Conservation (phyloP, 2,888 invertebrate species). For the Chloromyia formosa region DNA sequence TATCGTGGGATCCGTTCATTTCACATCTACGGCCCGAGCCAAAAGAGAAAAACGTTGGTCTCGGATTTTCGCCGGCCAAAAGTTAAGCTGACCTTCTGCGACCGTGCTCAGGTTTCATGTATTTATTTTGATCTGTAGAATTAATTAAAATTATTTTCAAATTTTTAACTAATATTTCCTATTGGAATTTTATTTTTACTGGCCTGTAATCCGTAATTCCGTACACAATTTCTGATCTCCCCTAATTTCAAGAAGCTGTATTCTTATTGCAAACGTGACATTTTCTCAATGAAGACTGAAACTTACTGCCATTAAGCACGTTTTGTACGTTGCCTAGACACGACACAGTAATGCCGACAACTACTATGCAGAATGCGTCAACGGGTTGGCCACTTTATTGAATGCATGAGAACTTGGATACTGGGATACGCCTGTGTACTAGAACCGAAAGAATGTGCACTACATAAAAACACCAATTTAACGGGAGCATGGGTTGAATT, state of each 20-base stretch:
- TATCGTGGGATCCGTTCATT: too few relatives aligned
- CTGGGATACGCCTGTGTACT: neutral
- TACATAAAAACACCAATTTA: slow-evolving; percentile 20
- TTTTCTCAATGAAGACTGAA: slow-evolving; percentile 31
- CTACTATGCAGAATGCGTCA: neutral
- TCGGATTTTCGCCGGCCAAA: too few relatives aligned
- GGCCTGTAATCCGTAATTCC: too few relatives aligned
- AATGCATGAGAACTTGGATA: slow-evolving; percentile 9
- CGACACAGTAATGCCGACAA: slow-evolving; percentile 4
- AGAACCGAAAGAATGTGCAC: slow-evolving; percentile 14
- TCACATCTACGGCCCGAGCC: too few relatives aligned
- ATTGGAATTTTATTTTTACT: too few relatives aligned
- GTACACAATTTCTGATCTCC: neutral
- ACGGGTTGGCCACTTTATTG: slow-evolving; percentile 8
- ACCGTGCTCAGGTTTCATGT: too few relatives aligned
- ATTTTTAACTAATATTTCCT: too few relatives aligned
- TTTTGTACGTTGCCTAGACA: neutral
- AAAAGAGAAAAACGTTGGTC: too few relatives aligned
- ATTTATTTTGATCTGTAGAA: too few relatives aligned
- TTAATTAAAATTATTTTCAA: too few relatives aligned
- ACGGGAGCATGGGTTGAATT: slow-evolving; percentile 5
- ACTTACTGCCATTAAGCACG: slow-evolving; percentile 34
- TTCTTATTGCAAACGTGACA: slow-evolving; percentile 29
- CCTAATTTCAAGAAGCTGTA: neutral
- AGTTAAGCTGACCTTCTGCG: too few relatives aligned